Base-by-base conservation (phyloP, 2,113 vertebrate genomes). In the Erinaceus europaeus region DNA sequence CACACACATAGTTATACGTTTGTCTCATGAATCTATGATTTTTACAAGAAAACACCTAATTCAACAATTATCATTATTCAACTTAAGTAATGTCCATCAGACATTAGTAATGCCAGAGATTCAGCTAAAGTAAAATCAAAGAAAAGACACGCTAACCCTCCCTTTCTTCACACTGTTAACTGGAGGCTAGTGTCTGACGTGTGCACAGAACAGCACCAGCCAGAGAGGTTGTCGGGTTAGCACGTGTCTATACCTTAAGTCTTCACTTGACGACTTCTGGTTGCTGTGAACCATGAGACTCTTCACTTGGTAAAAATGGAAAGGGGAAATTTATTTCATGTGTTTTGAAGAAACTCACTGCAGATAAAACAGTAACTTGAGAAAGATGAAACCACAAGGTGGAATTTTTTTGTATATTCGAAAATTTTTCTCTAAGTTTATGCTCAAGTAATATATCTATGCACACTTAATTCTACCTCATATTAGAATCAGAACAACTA, bases 201-300 rank as follows among this genome's bases (percentile, higher is more conserved):
- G 81, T 90, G 77, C 15, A 86, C 89, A 18, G 3, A 78, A 81
- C 0, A 85, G 55, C 36, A 93, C 72, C 93, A 74, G 32, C 81
- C 17, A 50, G 69, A 14, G 0, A 57, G 25, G 75, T 0, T 90
- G 59, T 86, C 72, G 86, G 48, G 40, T 84, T 59, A 84, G 90
- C 40, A 84, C 38, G 52, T 59, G 34, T 44, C 75, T 6, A 0
- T 25, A 69, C 48, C 42, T 90, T 14, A 75, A 89, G 48, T 80
- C 72, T 23, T 2, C 3, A 62, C 55, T 68, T 29, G 86, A 57
- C 94, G 95, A 93, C 76, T 67, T 69, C 73, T 42, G 20, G 1
- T 27, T 40, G 67, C 23, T 65, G 6, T 84, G 48, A 93, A 90
- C 75, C 89, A 82, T 50, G 65, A 88, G 75, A 92, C 83, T 95